Evolutionary conservation across 2,888 invertebrate genomes (phyloP).

Genomic region (Cyclophora punctaria): DNA sequence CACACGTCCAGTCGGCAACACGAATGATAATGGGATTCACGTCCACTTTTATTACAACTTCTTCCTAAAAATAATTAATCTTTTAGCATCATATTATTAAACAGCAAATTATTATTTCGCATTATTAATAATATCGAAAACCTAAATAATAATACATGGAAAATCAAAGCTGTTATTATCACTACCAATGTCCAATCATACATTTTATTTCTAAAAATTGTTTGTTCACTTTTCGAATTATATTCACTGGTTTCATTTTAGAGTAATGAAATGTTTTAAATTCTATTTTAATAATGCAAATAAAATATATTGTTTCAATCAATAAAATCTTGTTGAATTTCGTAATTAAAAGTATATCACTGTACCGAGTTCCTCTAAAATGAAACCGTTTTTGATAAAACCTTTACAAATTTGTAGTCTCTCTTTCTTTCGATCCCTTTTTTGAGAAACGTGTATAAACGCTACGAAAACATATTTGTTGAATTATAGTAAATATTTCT

Average conservation of each 20-base stretch:
- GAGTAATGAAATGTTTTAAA: constrained; percentile 24
- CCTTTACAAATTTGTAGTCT: constrained; percentile 63
- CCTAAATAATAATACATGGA: no score
- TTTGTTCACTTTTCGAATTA: constrained; percentile 17
- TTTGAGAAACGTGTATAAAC: constrained; percentile 37
- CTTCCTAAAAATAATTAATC: background rate
- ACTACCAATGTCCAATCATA: no score
- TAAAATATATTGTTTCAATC: no score
- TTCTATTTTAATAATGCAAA: background rate
- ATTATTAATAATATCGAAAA: no score
- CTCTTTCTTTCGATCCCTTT: constrained; percentile 55
- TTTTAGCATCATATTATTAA: no score
- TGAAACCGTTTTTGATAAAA: constrained; percentile 60
- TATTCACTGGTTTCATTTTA: constrained; percentile 33
- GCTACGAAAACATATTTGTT: constrained; percentile 40
- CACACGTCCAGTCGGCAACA: constrained; percentile 15
- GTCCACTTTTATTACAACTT: constrained; percentile 10
- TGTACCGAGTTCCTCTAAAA: constrained; percentile 15
- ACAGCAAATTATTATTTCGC: no score
- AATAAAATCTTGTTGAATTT: no score
- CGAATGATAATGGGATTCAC: constrained; percentile 14
- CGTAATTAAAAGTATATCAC: no score
- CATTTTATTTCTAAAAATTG: no score
- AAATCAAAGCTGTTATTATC: no score
- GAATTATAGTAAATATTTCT: constrained; percentile 47